Evolutionary conservation across 2,888 invertebrate genomes (phyloP).

Genomic region (Melipona bicolor): DNA sequence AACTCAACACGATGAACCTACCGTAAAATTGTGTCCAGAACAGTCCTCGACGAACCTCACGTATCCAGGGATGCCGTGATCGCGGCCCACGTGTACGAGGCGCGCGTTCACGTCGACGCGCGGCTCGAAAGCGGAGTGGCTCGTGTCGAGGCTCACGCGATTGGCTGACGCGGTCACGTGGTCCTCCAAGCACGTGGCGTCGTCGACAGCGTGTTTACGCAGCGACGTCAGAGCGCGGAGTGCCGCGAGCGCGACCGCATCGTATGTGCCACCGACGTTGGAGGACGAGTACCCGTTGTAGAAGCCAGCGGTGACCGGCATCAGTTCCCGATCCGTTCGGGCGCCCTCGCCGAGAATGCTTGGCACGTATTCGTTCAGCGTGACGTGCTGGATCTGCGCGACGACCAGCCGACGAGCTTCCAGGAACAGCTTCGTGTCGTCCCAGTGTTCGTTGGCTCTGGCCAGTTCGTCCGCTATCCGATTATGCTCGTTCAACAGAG

Average conservation of each 20-base stretch:
- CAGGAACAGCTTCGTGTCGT: conserved; percentile 90
- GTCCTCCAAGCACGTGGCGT: conserved; percentile 84
- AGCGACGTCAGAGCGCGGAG: conserved; percentile 91
- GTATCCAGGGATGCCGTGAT: conserved; percentile 93
- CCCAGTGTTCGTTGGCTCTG: conserved; percentile 91
- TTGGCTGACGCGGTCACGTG: conserved; percentile 88
- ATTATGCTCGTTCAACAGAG: conserved; percentile 92
- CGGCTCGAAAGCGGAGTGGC: conserved; percentile 72
- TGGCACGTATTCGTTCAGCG: conserved; percentile 93
- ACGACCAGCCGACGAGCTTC: conserved; percentile 91
- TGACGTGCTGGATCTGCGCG: conserved; percentile 93
- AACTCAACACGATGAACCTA: conserved; percentile 32
- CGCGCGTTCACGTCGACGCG: conserved; percentile 81
- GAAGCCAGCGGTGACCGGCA: conserved; percentile 89
- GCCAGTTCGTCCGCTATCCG: conserved; percentile 90
- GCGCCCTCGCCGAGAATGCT: conserved; percentile 90
- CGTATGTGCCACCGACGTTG: conserved; percentile 91
- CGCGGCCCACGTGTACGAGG: conserved; percentile 88
- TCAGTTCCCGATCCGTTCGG: conserved; percentile 87
- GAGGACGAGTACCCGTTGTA: conserved; percentile 93
- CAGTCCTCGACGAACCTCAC: conserved; percentile 88
- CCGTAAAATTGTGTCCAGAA: conserved; percentile 68
- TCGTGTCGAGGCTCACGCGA: conserved; percentile 86
- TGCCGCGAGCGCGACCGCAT: conserved; percentile 91
- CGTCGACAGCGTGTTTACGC: conserved; percentile 88